A percentile compares a stretch with the other conserved stretches of the same genome.
These are phyloP conservation scores for Philopotamus ludificatus DNA, from an alignment of 1,140 invertebrate species.

Conservation along the genomic window DNA sequence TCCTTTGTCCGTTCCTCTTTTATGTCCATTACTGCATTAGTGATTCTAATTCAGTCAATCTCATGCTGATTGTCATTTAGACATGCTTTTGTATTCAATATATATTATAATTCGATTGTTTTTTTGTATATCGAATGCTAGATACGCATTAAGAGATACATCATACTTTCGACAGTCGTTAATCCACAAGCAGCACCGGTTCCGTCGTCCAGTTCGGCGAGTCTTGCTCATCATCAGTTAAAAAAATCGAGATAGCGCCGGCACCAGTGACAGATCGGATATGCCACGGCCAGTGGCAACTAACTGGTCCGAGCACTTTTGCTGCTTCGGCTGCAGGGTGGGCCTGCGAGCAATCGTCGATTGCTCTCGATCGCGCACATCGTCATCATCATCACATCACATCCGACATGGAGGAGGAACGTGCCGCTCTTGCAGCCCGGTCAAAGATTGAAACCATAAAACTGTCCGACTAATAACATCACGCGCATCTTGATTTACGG, in stretches of 20 bases:
- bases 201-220: background rate
- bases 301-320: background rate
- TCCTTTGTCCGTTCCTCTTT: too few relatives aligned
- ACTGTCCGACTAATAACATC: constrained; percentile 25
- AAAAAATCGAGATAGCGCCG: background rate
- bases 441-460: constrained; percentile 31
- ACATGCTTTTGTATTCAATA: too few relatives aligned
- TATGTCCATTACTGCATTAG: too few relatives aligned
- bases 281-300: background rate
- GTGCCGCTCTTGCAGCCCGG: background rate
- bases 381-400: background rate
- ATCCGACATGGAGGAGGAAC: background rate
- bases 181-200: too few relatives aligned
- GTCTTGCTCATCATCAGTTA: background rate
- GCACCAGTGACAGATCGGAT: background rate
- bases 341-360: background rate
- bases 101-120: too few relatives aligned
- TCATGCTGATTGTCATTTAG: too few relatives aligned
- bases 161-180: too few relatives aligned
- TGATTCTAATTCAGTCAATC: too few relatives aligned
- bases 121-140: too few relatives aligned
- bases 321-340: background rate
- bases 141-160: too few relatives aligned
- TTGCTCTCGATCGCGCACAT: background rate
- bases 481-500: constrained; percentile 23